Evolutionary conservation across 1,140 invertebrate species (phyloP).

Genomic region (Campoletis sonorensis): DNA sequence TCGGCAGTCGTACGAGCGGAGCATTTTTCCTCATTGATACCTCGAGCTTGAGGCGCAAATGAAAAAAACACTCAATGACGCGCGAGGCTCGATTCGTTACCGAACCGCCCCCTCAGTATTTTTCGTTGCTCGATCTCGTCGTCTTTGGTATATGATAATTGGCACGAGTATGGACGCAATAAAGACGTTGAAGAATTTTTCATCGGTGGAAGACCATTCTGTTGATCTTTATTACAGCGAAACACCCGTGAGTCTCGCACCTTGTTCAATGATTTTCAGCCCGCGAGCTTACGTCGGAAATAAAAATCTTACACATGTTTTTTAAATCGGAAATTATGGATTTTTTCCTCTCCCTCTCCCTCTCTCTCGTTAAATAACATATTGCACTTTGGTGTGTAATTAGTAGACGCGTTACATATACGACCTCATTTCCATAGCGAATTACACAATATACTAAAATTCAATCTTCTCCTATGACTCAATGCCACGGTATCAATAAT

Average conservation of each 20-base stretch:
- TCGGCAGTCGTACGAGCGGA: not conserved
- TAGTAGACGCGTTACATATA: not conserved
- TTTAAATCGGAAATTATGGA: slow-evolving; percentile 24
- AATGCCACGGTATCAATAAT: slow-evolving; percentile 40
- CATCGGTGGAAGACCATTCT: not conserved
- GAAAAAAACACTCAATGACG: not conserved
- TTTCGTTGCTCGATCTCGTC: slow-evolving; percentile 9
- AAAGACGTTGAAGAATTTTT: slow-evolving; percentile 7
- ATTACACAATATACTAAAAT: slow-evolving; percentile 58
- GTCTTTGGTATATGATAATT: slow-evolving; percentile 36
- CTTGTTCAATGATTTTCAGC: not conserved
- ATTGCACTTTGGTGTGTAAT: slow-evolving; percentile 37
- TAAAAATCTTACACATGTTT: slow-evolving; percentile 4
- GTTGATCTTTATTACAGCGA: not conserved
- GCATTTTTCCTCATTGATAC: too few relatives aligned
- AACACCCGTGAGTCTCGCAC: not conserved
- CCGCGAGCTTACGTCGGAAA: not conserved
- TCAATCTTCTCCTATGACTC: slow-evolving; percentile 51
- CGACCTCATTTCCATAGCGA: not conserved
- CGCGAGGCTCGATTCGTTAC: not conserved
- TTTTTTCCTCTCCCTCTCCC: not conserved
- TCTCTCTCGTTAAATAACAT: not conserved
- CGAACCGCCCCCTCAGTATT: slow-evolving; percentile 32
- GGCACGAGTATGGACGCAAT: slow-evolving; percentile 39
- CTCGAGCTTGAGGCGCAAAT: not conserved